A percentile compares a stretch with the other conserved stretches of the same genome.
These are phyloP conservation scores for Lycopodina hypogea DNA, from an alignment of 37 sponge, comb jelly and placozoan genomes.

Conservation along the genomic window DNA sequence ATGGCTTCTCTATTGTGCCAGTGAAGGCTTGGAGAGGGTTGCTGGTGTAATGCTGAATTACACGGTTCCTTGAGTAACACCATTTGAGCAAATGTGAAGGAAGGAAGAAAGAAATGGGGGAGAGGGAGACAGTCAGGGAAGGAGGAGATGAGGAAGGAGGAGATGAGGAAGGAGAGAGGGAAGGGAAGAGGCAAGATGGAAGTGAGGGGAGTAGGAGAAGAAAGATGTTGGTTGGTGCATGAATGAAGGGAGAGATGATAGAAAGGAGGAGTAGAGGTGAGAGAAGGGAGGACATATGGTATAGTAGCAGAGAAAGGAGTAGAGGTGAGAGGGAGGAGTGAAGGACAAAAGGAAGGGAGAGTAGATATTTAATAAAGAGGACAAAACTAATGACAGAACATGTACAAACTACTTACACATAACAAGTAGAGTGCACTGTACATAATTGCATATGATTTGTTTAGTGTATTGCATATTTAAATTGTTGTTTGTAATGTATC, in stretches of 20 bases:
- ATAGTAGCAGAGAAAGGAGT: not conserved
- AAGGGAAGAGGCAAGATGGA: too few species aligned
- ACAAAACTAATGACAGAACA: too few species aligned
- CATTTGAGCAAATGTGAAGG: not conserved
- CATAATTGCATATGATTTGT: too few species aligned
- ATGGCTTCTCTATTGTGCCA: slow-evolving; percentile 30
- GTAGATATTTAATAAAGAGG: not conserved
- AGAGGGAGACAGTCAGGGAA: not conserved
- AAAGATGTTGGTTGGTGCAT: not conserved
- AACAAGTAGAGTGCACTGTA: too few species aligned
- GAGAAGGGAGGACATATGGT: not conserved
- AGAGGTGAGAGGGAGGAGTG: not conserved
- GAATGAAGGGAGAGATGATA: not conserved
- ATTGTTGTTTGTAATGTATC: too few species aligned
- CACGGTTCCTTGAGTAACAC: slow-evolving; percentile 41
- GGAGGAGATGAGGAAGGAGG: too few species aligned
- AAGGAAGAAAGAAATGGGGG: not conserved
- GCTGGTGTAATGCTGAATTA: slow-evolving; percentile 63
- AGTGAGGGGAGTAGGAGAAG: not conserved
- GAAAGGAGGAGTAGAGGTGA: not conserved
- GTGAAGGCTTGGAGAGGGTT: slow-evolving; percentile 56
- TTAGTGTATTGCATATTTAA: too few species aligned
- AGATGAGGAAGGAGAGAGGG: too few species aligned
- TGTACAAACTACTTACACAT: too few species aligned
- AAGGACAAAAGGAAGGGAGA: not conserved